Evolutionary conservation across 2,888 invertebrate species (phyloP), one percentile per base, ranked within the genome.

Genomic region (Salticus scenicus): DNA sequence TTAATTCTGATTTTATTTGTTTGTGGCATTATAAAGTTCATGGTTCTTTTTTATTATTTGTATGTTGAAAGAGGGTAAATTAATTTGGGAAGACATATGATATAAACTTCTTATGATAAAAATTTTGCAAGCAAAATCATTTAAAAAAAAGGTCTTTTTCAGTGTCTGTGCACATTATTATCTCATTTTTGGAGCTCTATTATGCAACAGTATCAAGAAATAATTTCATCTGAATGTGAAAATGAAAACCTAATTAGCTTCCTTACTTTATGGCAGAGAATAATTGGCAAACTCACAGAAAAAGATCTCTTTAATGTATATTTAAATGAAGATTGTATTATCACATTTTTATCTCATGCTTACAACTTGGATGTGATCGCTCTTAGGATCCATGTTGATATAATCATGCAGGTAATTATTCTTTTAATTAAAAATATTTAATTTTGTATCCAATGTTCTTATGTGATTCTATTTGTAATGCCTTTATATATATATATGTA

Each of bases 361-460:
- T 30, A 24, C 5, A 73, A 74, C 20, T 24, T 80, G 27, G 33
- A 66, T 57, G 10, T 57, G 12, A 37, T 37, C 12, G 51, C 57
- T 57, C 41, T 80, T 20, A 47, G 20, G 47, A 27, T 74, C 1
- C 74, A 80, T 69, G 37, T 69, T 24, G 73, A 80, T 67, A 74
- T 80, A 57, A 80, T 69, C 57, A n/a, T 30, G 41, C 80, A 69
- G 67, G 80, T 80, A 51, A 67, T 17, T 57, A 20, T 14, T 63
- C n/a, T n/a, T n/a, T n/a, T n/a, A n/a, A n/a, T n/a, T n/a, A n/a
- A n/a, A n/a, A n/a, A n/a, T n/a, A n/a, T n/a, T n/a, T n/a, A n/a
- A n/a, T n/a, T n/a, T n/a, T n/a, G n/a, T n/a, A n/a, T n/a, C n/a
- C n/a, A n/a, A n/a, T n/a, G n/a, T n/a, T n/a, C n/a, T n/a, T n/a